Evolutionary conservation across 1,140 invertebrate genomes (phyloP), one percentile per base, ranked within the genome.

Genomic region (Theocolax elegans): DNA sequence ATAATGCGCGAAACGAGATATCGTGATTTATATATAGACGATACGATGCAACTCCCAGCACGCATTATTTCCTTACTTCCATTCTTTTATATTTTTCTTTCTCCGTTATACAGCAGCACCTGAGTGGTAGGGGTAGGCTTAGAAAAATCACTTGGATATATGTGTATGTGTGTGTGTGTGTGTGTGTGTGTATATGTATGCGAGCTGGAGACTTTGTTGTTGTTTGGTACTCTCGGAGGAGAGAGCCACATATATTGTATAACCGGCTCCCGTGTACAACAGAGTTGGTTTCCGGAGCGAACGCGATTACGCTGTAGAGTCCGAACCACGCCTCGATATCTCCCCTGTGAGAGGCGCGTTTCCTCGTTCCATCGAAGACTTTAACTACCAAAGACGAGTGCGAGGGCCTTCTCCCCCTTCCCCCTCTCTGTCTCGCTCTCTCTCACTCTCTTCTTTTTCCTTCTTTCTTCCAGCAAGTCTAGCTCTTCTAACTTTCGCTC

Each of bases 311-410:
- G 72, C 73, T 68, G 56, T 2, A 17, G 23, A 60, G 21, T 13
- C 13, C 58, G 68, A 73, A 73, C 79, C 81, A 80, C 81, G 74
- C 80, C 81, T 82, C 75, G 75, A 71, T 59, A 49, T 76, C 72
- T 72, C 51, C 63, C 72, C 70, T 4, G 15, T 19, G n/a, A n/a
- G n/a, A n/a, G n/a, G 23, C 59, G 68, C 74, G 71, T 81, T 81
- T 81, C 78, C 80, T 81, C 78, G 76, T 81, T 81, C 79, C 77
- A 76, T 76, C 75, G 75, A 81, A 80, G 75, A 74, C 72, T 78
- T 81, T 79, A 78, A 44, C 68, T 65, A 53, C 40, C 59, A 25
- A 62, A 38, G 54, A 58, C 35, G 54, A 58, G 54, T 40, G 54
- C 54, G 31, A 56, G 21, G 54, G 53, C 53, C 17, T 56, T 17